These are phyloP conservation scores for Alcedo quadribrachys DNA, from an alignment of 2,797 vertebrate genomes.

Conservation along the genomic window DNA sequence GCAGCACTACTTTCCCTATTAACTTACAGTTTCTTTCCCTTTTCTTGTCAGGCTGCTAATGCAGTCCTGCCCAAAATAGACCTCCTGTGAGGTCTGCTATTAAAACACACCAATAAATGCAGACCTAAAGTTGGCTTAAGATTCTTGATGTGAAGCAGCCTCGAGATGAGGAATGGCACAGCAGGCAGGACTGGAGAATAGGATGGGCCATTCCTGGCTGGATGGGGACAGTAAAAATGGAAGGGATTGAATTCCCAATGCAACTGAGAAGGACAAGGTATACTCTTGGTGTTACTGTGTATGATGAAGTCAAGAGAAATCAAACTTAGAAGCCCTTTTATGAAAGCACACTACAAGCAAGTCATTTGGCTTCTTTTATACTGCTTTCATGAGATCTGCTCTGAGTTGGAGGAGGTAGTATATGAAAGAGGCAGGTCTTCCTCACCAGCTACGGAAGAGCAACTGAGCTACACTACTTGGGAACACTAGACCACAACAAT, in stretches of 20 bases:
- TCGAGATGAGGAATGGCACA: background rate
- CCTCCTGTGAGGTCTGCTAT: background rate
- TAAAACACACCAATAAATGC: background rate
- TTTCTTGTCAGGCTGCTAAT: background rate
- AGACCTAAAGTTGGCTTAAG: background rate
- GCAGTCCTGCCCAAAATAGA: background rate
- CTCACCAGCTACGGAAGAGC: background rate
- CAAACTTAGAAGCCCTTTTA: background rate
- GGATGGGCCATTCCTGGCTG: background rate
- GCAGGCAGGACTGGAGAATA: background rate
- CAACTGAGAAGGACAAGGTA: background rate
- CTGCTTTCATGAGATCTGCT: background rate
- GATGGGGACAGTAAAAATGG: background rate
- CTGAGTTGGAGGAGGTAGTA: background rate
- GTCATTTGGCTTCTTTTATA: background rate
- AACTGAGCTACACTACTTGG: background rate
- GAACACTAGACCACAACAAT: background rate
- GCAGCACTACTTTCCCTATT: background rate
- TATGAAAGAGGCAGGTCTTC: background rate
- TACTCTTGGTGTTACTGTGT: background rate
- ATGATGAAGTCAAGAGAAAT: background rate
- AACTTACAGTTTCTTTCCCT: background rate
- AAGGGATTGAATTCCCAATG: background rate
- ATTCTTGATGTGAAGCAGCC: background rate
- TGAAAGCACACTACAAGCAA: background rate